Evolutionary conservation across 2,888 invertebrate genomes (phyloP).

Genomic region (Tetrapedia diversipes): DNA sequence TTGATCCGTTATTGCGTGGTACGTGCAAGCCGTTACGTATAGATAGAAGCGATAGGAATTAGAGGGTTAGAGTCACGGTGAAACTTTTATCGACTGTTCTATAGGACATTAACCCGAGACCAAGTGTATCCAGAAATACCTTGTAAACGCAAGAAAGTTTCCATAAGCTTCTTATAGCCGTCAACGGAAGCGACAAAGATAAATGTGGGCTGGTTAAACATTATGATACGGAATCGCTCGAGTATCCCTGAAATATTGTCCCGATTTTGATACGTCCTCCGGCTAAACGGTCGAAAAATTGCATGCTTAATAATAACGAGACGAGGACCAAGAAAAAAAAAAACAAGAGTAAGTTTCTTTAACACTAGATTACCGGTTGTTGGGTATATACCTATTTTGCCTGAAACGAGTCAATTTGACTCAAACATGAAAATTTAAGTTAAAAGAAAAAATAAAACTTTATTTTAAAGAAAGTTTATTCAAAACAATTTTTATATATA

Average conservation of each 20-base stretch:
- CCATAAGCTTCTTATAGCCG: neutral
- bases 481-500: too few relatives aligned
- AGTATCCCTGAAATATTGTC: conserved; percentile 1
- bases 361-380: too few relatives aligned
- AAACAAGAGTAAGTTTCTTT: too few relatives aligned
- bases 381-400: too few relatives aligned
- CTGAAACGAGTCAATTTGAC: too few relatives aligned
- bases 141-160: conserved; percentile 27
- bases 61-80: conserved; percentile 9
- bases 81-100: conserved; percentile 55
- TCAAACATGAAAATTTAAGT: too few relatives aligned
- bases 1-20: neutral
- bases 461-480: too few relatives aligned
- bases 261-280: neutral
- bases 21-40: neutral
- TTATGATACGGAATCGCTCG: neutral
- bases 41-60: conserved; percentile 10
- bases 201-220: conserved; percentile 5
- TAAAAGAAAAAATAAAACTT: too few relatives aligned
- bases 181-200: neutral
- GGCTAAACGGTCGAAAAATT: neutral
- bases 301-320: neutral
- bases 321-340: too few relatives aligned
- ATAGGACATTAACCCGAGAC: conserved; percentile 46
- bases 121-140: conserved; percentile 49